phyloP scores from a whole-genome alignment of 2,888 invertebrate genomes.

The Altica lythri region DNA sequence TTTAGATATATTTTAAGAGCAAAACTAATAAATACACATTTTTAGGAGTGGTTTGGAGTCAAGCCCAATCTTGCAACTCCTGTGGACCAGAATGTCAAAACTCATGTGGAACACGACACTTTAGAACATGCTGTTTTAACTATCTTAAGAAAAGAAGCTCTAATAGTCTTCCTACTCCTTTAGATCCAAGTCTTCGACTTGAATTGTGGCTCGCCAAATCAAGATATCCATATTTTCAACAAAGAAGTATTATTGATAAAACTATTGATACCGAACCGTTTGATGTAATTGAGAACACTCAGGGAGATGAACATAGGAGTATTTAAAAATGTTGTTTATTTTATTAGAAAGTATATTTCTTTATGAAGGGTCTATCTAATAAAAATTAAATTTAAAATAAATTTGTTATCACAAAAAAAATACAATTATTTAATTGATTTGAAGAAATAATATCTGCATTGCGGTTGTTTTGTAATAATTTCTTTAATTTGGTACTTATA shows the following conservation, averaged over 20 bases:
- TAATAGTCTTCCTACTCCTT: conserved; percentile 41
- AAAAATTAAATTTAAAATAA: not conserved
- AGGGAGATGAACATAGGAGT: not conserved
- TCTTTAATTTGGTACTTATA: no score
- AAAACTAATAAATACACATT: no score
- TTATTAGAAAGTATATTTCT: no score
- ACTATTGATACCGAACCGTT: not conserved
- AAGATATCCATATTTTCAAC: conserved; percentile 46
- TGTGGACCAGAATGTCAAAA: conserved; percentile 71
- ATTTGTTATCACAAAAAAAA: not conserved
- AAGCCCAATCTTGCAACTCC: conserved; percentile 68
- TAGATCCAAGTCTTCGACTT: conserved; percentile 52
- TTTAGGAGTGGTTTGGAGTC: conserved; percentile 60
- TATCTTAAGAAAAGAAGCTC: conserved; percentile 66
- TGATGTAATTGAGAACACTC: not conserved
- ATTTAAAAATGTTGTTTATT: not conserved
- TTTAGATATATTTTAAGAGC: no score
- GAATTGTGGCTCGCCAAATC: conserved; percentile 54
- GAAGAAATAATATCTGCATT: no score
- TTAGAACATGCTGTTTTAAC: conserved; percentile 75
- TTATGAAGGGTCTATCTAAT: not conserved
- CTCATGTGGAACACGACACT: conserved; percentile 71
- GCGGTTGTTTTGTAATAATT: no score
- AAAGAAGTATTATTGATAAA: conserved; percentile 32
- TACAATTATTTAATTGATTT: no score